Conservation (phyloP, 2,113 vertebrate species). For the Chlorodrepanis virens region DNA sequence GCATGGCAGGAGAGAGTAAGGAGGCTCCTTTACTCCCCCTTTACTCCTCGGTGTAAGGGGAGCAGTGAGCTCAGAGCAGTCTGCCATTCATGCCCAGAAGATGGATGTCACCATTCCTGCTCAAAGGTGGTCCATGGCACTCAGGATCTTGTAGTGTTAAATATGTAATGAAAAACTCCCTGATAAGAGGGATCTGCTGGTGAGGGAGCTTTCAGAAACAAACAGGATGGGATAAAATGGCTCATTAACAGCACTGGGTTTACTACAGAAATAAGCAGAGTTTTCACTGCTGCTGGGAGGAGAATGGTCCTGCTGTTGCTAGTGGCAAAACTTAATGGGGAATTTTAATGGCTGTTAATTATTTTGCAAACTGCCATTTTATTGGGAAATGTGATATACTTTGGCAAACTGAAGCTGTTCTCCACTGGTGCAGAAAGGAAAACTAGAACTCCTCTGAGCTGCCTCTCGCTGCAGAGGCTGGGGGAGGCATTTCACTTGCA, state of each 20-base stretch:
- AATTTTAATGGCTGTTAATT: slow-evolving; percentile 26
- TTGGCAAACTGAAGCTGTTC: neutral
- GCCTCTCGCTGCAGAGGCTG: neutral
- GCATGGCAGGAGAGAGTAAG: neutral
- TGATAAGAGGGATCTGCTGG: neutral
- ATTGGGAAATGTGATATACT: neutral
- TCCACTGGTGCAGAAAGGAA: neutral
- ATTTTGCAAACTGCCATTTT: neutral
- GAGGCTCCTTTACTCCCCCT: neutral
- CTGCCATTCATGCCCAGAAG: neutral
- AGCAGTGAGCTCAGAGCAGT: neutral
- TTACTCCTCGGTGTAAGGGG: neutral
- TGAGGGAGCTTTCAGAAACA: neutral
- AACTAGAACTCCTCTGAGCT: neutral
- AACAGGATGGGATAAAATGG: neutral
- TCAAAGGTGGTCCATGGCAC: neutral
- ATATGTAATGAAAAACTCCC: neutral
- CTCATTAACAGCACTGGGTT: neutral
- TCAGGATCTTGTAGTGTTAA: neutral
- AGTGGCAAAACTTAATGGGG: neutral
- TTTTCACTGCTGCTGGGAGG: neutral
- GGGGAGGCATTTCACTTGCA: neutral
- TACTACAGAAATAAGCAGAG: neutral
- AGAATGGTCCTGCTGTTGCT: neutral
- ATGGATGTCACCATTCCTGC: neutral